Evolutionary conservation across 2,888 invertebrate species (phyloP), one percentile per base, ranked within the genome.

Genomic region (Physocephala rufipes): DNA sequence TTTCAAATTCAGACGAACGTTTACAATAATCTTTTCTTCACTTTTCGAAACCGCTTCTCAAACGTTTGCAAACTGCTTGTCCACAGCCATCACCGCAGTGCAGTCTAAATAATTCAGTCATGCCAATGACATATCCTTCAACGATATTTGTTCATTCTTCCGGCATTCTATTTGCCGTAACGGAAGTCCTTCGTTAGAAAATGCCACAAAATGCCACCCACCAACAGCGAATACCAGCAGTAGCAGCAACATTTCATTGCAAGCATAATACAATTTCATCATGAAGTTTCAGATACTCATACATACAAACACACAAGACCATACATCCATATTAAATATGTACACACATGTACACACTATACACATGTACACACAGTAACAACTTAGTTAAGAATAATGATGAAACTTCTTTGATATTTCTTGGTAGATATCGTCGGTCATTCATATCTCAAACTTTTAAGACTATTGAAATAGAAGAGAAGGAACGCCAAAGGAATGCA

Each of bases 101-200:
- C 36, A 36, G 36, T 36, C 4, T 9, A 36, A 4, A 36, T 36
- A 36, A 36, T 36, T 7, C 36, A 36, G 9, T 15, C 15, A 4
- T 58, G 28, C 58, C 58, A 58, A 3, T 24, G 26, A 28, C 28
- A 58, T 12, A 58, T 58, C 58, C 26, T 58, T 53, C 4, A 28
- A 9, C 58, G 58, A 58, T 28, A 28, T 58, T 55, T 24, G 53
- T 55, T 55, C 24, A 24, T 28, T 55, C 67, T 67, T 67, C 55
- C 67, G 67, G 26, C 55, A 24, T 47, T 21, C 26, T 49, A 9
- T 58, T 26, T 67, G 55, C 67, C 36, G 43, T 45, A 58, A 26
- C 58, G 66, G 66, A 66, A 66, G 66, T 53, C 53, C 53, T 66
- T 53, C 66, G 66, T 43, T 55, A 53, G 28, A 36, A 36, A 53